Percentiles rank a stretch among this genome's conserved stretches.
These are phyloP conservation scores for Ecliptopera silaceata DNA, from an alignment of 2,888 invertebrate genomes.

Conservation along the genomic window DNA sequence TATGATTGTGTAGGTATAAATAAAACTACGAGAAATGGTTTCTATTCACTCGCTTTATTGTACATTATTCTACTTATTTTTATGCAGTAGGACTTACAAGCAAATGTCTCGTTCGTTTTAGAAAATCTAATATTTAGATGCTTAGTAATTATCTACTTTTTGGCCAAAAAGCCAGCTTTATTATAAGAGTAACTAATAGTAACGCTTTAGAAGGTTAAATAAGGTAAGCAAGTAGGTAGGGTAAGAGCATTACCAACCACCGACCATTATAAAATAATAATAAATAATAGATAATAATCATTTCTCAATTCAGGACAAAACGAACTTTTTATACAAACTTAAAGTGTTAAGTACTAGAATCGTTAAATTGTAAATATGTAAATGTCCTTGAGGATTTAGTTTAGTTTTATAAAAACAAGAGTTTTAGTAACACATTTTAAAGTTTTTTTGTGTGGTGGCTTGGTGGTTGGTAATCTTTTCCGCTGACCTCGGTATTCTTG, in stretches of 20 bases:
- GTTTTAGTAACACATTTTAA: no score
- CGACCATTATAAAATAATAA: no score
- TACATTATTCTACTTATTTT: constrained; percentile 18
- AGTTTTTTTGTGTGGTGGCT: no score
- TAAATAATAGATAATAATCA: no score
- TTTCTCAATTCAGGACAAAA: no score
- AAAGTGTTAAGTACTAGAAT: no score
- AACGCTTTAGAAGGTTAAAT: neutral
- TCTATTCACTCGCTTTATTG: constrained; percentile 42
- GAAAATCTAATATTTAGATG: constrained; percentile 42
- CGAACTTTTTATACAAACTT: no score
- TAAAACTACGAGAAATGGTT: neutral
- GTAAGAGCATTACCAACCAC: neutral
- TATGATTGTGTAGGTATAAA: neutral
- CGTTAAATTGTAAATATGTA: no score
- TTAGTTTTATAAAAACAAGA: no score
- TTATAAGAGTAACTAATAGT: neutral
- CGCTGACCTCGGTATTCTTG: no score
- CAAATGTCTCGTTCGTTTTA: constrained; percentile 40
- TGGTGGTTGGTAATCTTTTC: no score
- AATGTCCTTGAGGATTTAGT: no score
- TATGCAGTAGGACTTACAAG: constrained; percentile 41
- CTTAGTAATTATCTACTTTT: constrained; percentile 35
- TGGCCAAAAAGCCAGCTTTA: constrained; percentile 42
- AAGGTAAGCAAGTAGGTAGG: neutral